Evolutionary conservation across 2,113 vertebrate genomes (phyloP).

Genomic region (Gopherus evgoodei): DNA sequence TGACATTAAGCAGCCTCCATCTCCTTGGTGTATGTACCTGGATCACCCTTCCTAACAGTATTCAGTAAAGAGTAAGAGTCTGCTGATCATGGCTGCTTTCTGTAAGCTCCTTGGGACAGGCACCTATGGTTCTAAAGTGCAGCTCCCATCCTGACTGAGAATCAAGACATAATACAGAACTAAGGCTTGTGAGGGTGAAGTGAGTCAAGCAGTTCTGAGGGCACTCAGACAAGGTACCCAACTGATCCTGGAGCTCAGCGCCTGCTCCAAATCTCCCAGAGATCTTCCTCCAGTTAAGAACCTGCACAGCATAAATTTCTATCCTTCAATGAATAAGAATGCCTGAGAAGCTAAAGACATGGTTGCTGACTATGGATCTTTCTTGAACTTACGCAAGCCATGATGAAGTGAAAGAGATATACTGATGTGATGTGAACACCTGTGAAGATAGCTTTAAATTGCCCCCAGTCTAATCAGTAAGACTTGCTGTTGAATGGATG

Average conservation of each 20-base stretch:
- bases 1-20: background rate
- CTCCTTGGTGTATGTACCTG: background rate
- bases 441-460: background rate
- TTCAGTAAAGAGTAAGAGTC: background rate
- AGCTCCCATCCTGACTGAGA: background rate
- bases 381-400: conserved; percentile 4
- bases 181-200: background rate
- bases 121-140: background rate
- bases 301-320: background rate
- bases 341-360: background rate
- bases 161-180: background rate
- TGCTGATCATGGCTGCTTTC: background rate
- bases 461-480: background rate
- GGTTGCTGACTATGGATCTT: background rate
- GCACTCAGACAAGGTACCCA: background rate
- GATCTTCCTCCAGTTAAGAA: background rate
- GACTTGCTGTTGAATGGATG: background rate
- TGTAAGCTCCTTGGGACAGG: too few relatives aligned
- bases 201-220: background rate
- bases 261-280: background rate
- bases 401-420: conserved; percentile 21
- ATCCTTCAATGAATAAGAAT: conserved; percentile 22
- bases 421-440: background rate
- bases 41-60: background rate
- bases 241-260: background rate